Evolutionary conservation across 2,113 vertebrate genomes (phyloP), one percentile per base, ranked within the genome.

Genomic region (Galbula dea): DNA sequence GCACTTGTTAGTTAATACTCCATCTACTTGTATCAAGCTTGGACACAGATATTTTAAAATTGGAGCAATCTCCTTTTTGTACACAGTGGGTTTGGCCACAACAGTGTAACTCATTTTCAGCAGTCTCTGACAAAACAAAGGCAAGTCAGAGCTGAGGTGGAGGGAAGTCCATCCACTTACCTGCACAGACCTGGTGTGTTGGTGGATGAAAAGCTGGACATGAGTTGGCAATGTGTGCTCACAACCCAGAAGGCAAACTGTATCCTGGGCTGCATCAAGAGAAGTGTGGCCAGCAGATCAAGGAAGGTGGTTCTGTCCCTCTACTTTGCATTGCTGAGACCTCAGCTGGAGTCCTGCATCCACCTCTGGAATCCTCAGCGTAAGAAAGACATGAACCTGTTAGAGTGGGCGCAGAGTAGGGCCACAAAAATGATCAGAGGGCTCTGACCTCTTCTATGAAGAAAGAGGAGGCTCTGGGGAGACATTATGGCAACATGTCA

Each of bases 131-230:
- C 26, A 34, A 82, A 71, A 5, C 12, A 65, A 79, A 59, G 34
- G 3, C 23, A 66, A 6, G 18, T 4, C 73, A 34, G 27, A 49
- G 32, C 12, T 18, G n/a, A 87, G 36, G 2, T 7, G 4, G 9
- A 5, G 1, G 11, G 11, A 89, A 55, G 6, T 43, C 48, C 20
- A 34, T 23, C 12, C 2, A 1, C 30, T 2, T 5, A 5, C 12
- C 32, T 32, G 15, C 27, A 29, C 12, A 62, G 29, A 72, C 4
- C 10, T 30, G 20, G 10, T 12, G 49, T 51, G 51, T 52, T 29
- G 15, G 27, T 52, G 49, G 49, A 51, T 51, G 27, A 51, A 51
- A 52, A 52, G 7, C 26, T 52, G 51, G 51, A 27, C 51, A 52
- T 52, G 16, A 16, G 15, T 15, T 27, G 16, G 16, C 13, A 52